Percentiles rank a stretch among this genome's conserved stretches.
phyloP scores from a whole-genome alignment of 2,888 invertebrate species.

The Trissoscelio sp. region DNA sequence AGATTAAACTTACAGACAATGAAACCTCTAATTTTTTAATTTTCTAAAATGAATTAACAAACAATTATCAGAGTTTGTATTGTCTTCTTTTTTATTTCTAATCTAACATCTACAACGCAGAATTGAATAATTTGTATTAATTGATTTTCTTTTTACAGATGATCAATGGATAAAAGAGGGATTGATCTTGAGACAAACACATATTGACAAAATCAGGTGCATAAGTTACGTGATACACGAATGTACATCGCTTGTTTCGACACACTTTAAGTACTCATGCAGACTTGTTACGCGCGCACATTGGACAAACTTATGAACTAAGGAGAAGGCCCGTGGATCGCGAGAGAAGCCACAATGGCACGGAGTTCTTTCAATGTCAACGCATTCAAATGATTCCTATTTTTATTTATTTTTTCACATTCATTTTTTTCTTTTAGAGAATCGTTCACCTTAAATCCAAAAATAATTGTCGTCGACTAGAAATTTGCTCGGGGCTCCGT shows the following conservation, averaged over 20 bases:
- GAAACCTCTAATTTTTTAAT: no score
- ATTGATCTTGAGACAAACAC: slow-evolving; percentile 45
- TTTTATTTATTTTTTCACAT: not conserved
- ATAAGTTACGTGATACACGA: slow-evolving; percentile 53
- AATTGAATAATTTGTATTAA: no score
- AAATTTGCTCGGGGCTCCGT: slow-evolving; percentile 54
- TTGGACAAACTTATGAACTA: slow-evolving; percentile 47
- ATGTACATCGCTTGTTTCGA: slow-evolving; percentile 52
- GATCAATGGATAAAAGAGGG: not conserved
- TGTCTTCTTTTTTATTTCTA: no score
- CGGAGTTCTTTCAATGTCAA: slow-evolving; percentile 43
- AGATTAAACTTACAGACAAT: no score
- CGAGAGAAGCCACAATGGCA: slow-evolving; percentile 57
- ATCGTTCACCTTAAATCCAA: not conserved
- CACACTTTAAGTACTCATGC: slow-evolving; percentile 52
- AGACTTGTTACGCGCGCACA: slow-evolving; percentile 51
- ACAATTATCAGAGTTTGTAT: no score
- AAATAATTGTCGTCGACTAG: slow-evolving; percentile 60
- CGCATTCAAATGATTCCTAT: slow-evolving; percentile 20
- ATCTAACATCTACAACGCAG: no score
- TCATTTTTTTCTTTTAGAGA: not conserved
- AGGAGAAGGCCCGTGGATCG: slow-evolving; percentile 38
- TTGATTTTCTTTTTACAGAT: slow-evolving; percentile 5
- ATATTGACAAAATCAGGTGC: slow-evolving; percentile 52
- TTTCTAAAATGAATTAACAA: no score